Conservation (phyloP, 2,113 vertebrate genomes). For the Anarhynchus alexandrinus region DNA sequence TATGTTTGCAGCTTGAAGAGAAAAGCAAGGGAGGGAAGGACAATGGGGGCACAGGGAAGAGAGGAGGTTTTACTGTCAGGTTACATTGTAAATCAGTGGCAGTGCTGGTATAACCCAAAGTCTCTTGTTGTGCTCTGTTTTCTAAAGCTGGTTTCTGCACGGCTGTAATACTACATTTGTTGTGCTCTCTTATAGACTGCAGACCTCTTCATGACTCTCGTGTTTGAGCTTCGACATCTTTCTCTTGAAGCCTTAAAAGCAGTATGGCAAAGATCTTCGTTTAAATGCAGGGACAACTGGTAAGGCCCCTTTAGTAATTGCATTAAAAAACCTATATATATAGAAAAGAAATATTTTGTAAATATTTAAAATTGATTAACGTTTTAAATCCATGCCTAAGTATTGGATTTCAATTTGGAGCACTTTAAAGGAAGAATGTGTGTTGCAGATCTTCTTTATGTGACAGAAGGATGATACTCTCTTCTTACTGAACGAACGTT, state of each 20-base stretch:
- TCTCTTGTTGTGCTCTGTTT: background rate
- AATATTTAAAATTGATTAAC: background rate
- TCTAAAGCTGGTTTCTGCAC: background rate
- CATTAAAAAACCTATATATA: background rate
- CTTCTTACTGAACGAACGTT: background rate
- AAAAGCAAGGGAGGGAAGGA: background rate
- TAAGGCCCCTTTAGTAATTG: slow-evolving; percentile 45
- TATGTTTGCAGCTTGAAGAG: background rate
- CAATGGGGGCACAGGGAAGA: background rate
- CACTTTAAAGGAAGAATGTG: background rate
- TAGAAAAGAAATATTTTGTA: background rate
- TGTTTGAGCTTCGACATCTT: slow-evolving; percentile 78
- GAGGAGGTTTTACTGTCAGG: background rate
- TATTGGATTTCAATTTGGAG: background rate
- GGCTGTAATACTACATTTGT: background rate
- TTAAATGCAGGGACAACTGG: slow-evolving; percentile 82
- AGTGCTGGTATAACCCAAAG: background rate
- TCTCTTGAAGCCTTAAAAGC: slow-evolving; percentile 65
- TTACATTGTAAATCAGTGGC: background rate
- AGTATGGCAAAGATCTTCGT: slow-evolving; percentile 78
- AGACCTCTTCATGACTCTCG: slow-evolving; percentile 75
- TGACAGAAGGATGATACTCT: background rate
- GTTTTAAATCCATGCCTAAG: background rate
- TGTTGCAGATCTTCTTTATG: background rate
- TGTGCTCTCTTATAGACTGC: slow-evolving; percentile 62